Percentiles rank a stretch among this genome's conserved stretches.
phyloP scores from a whole-genome alignment of 2,888 invertebrate species.

The Heliconius ethilla region DNA sequence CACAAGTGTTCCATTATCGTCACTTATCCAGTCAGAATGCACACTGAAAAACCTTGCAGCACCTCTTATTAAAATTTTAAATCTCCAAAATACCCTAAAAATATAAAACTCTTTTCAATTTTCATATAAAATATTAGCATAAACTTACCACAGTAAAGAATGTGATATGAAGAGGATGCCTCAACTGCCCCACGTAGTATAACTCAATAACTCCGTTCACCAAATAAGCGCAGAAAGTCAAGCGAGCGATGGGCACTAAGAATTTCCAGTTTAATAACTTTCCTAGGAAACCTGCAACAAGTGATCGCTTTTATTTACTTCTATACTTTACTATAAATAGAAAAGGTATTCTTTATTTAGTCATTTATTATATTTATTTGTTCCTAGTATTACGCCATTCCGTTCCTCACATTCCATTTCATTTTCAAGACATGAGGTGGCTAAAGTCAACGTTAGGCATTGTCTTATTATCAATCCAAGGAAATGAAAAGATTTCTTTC shows the following conservation, averaged over 20 bases:
- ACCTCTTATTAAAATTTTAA: background rate
- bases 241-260: constrained; percentile 84
- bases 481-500: background rate
- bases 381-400: background rate
- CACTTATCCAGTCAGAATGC: too few relatives aligned
- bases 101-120: background rate
- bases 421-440: background rate
- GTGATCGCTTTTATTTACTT: background rate
- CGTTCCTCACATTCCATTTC: background rate
- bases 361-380: background rate
- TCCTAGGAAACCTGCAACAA: constrained; percentile 76
- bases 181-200: constrained; percentile 82
- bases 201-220: constrained; percentile 87
- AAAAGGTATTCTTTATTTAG: background rate
- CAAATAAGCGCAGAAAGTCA: constrained; percentile 88
- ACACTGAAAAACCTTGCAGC: background rate
- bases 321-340: background rate
- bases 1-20: too few relatives aligned
- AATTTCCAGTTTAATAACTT: constrained; percentile 83
- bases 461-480: background rate
- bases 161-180: constrained; percentile 83
- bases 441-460: background rate
- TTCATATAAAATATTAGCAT: background rate
- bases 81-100: background rate
- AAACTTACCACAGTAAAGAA: constrained; percentile 81